phyloP scores from a whole-genome alignment of 1,140 invertebrate species.

The Pararge aegeria region DNA sequence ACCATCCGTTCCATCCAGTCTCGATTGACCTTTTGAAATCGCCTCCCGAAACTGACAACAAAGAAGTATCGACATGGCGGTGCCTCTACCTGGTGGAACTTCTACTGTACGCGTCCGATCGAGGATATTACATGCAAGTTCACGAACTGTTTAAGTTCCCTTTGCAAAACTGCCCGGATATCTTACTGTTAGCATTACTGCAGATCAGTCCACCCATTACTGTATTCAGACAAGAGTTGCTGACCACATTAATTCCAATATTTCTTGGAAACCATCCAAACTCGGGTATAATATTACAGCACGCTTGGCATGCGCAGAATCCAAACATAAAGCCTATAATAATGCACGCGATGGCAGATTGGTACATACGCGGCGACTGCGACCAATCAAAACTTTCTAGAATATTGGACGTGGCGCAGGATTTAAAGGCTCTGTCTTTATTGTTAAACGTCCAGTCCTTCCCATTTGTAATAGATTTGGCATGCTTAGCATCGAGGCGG shows the following conservation, averaged over 20 bases:
- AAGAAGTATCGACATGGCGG: constrained; percentile 95
- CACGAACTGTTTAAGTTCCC: constrained; percentile 96
- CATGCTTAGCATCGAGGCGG: constrained; percentile 96
- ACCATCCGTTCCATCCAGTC: constrained; percentile 92
- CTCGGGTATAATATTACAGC: constrained; percentile 94
- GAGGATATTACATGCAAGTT: constrained; percentile 89
- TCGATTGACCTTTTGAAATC: constrained; percentile 94
- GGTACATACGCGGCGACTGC: constrained; percentile 94
- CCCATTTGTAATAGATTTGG: constrained; percentile 98
- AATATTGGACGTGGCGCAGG: constrained; percentile 98
- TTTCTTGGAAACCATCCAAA: constrained; percentile 97
- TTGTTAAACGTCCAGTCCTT: constrained; percentile 96
- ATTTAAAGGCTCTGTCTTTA: constrained; percentile 95
- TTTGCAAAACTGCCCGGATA: constrained; percentile 95
- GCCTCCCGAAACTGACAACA: constrained; percentile 94
- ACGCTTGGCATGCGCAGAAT: constrained; percentile 93
- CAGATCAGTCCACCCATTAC: constrained; percentile 90
- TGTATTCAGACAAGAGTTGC: constrained; percentile 89
- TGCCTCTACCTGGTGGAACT: constrained; percentile 95
- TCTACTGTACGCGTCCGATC: constrained; percentile 91
- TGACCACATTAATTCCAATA: constrained; percentile 92
- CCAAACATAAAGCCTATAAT: constrained; percentile 90
- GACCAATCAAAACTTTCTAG: constrained; percentile 96
- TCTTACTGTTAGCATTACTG: constrained; percentile 91
- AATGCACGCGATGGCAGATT: constrained; percentile 98